phyloP scores from a whole-genome alignment of 2,113 vertebrate genomes.

The Cyphomyrus plagiostoma region DNA sequence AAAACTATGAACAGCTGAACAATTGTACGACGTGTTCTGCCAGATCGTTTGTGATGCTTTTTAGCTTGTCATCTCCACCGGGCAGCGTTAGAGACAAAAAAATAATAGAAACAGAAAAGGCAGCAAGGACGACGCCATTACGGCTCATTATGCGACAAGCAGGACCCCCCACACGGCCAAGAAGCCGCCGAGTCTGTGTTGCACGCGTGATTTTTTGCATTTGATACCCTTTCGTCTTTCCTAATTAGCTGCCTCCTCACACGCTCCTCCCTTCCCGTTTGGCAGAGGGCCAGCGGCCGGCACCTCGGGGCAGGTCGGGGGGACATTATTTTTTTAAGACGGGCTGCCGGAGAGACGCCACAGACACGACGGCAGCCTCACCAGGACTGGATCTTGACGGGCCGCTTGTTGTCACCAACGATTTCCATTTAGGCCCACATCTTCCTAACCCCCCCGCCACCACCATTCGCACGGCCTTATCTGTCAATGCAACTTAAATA shows the following conservation, averaged over 20 bases:
- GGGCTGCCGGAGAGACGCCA: not conserved
- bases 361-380: not conserved
- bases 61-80: not conserved
- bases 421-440: constrained; percentile 57
- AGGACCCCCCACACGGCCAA: not conserved
- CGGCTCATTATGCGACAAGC: not conserved
- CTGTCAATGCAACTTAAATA: constrained; percentile 77
- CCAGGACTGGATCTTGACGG: not conserved
- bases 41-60: constrained; percentile 13
- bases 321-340: not conserved
- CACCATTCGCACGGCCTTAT: constrained; percentile 46
- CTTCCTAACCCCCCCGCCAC: constrained; percentile 34
- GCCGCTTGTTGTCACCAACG: constrained; percentile 58
- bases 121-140: not conserved
- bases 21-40: constrained; percentile 21
- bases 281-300: not conserved
- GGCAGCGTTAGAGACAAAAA: not conserved
- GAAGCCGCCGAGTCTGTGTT: not conserved
- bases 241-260: constrained; percentile 1
- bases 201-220: not conserved
- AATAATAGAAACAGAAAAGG: not conserved
- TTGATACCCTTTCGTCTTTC: not conserved
- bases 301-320: not conserved
- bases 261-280: not conserved
- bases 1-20: not conserved